phyloP scores from a whole-genome alignment of 1,140 invertebrate genomes.

The Brachionus asplanchnoidis region DNA sequence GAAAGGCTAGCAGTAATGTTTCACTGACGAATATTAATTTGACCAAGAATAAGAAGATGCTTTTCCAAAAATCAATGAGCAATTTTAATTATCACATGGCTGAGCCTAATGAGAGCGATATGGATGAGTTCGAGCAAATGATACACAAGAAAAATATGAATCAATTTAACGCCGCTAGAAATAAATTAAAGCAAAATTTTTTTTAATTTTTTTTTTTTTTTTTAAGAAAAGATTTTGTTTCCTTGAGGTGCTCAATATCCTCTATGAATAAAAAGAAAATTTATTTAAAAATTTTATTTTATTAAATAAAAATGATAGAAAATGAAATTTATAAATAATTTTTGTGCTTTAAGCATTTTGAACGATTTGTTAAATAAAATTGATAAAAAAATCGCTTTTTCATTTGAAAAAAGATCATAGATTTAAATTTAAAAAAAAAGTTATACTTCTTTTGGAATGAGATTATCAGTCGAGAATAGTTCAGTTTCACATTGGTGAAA shows the following conservation, averaged over 20 bases:
- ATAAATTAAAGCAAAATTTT: constrained; percentile 3
- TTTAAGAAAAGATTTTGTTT: neutral
- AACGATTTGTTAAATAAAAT: neutral
- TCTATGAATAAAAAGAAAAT: neutral
- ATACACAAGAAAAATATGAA: constrained; percentile 22
- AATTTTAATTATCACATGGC: neutral
- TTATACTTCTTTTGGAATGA: neutral
- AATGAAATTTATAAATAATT: neutral
- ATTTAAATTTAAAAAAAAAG: neutral
- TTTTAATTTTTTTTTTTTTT: neutral
- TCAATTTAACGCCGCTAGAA: constrained; percentile 4
- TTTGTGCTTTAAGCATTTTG: neutral
- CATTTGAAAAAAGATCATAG: neutral
- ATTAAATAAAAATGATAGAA: neutral
- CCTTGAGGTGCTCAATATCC: neutral
- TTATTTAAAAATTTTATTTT: neutral
- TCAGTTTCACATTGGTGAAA: neutral
- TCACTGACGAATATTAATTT: neutral
- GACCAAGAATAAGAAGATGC: constrained; percentile 3
- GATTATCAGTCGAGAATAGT: neutral
- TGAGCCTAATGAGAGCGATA: neutral
- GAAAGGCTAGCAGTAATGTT: neutral
- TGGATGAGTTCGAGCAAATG: neutral
- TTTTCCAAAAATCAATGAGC: constrained; percentile 12
- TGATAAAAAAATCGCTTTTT: neutral